Percentiles rank a stretch among this genome's conserved stretches.
phyloP scores from a whole-genome alignment of 2,888 invertebrate species.

The Diachrysia chrysitis region DNA sequence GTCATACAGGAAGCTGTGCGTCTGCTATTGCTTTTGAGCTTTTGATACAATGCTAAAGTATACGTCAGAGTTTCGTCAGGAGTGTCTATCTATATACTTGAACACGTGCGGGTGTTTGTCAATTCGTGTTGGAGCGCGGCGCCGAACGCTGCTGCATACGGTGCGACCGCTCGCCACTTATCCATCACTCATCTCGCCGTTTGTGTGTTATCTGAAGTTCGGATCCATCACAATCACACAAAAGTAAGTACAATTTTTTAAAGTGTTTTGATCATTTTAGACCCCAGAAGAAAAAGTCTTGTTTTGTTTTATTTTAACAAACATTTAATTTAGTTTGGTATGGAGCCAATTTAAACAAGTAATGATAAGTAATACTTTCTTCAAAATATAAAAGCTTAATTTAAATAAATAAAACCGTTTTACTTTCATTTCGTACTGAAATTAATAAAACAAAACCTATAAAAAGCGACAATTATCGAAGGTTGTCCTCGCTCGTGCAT shows the following conservation, averaged over 20 bases:
- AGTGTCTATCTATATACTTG: constrained; percentile 65
- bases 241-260: constrained; percentile 42
- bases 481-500: constrained; percentile 39
- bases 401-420: too few relatives aligned
- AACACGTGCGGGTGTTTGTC: constrained; percentile 54
- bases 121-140: constrained; percentile 77
- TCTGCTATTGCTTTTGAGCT: constrained; percentile 49
- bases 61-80: constrained; percentile 58
- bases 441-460: background rate
- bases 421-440: background rate
- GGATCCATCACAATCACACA: constrained; percentile 36
- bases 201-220: constrained; percentile 57
- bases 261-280: background rate
- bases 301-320: background rate
- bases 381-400: too few relatives aligned
- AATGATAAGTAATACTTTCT: too few relatives aligned
- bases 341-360: too few relatives aligned
- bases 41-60: constrained; percentile 60
- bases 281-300: too few relatives aligned
- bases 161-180: constrained; percentile 43
- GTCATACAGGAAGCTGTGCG: constrained; percentile 6
- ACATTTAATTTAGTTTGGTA: background rate
- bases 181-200: constrained; percentile 60
- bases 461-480: constrained; percentile 22
- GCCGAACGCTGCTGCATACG: constrained; percentile 65